Base-by-base conservation (phyloP, 1,140 invertebrate genomes). In the Pseudomyrmex pallidus region DNA sequence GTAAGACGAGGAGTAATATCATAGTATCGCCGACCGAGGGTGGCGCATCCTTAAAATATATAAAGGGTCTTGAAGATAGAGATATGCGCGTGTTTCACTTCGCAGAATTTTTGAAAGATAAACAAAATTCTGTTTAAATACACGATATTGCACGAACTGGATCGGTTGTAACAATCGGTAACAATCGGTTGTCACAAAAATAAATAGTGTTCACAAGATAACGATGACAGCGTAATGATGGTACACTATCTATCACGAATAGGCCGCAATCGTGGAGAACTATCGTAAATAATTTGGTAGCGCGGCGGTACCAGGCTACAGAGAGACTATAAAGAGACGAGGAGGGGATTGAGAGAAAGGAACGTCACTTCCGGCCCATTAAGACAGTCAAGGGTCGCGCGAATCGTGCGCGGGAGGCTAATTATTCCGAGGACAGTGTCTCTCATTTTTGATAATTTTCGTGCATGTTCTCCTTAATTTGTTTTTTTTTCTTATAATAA, bases 351-450 rank as follows among this genome's bases (percentile, higher is more conserved):
- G 83, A 70, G 84, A 85, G 80, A 82, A 83, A 64, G 70, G 82
- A 64, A 90, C 90, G 91, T 90, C 86, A 91, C 89, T 92, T 93
- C 92, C 92, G 91, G 92, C 82, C 89, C 89, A 90, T 91, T 90
- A 92, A 92, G 85, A 90, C 46, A 83, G 67, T 66, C 87, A 89
- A 86, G 89, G 91, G 85, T 87, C 74, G 86, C 84, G 63, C 66
- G 67, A 80, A 84, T 70, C 83, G 72, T 54, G 67, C 17, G 74
- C 77, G 54, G 85, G 78, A 84, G 80, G 78, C 82, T 89, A 89
- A 89, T 89, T 89, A 89, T 77, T 86, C 66, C 61, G 57, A 74
- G 74, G 64, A 74, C 83, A 89, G 88, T 61, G 87, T 85, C 68
- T 89, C 87, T 89, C 88, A 89, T 83, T 57, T 70, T 59, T 12